phyloP scores from a whole-genome alignment of 2,797 vertebrate genomes.

The Sebastes goodei region DNA sequence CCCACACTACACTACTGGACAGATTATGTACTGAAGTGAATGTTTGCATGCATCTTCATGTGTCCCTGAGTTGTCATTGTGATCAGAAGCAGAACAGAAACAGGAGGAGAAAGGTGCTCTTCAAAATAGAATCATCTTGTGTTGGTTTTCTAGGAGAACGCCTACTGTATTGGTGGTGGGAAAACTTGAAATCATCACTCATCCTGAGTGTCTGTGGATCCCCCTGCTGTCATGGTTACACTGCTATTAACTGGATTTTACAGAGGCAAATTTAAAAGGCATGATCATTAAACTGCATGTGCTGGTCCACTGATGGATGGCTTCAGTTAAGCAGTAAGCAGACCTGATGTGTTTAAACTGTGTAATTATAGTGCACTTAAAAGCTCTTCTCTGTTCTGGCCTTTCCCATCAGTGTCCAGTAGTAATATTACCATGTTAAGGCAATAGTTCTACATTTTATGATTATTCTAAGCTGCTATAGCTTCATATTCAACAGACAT shows the following conservation, averaged over 20 bases:
- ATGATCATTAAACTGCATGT: slow-evolving; percentile 53
- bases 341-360: slow-evolving; percentile 47
- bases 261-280: slow-evolving; percentile 60
- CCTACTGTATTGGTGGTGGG: neutral
- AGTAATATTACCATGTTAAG: neutral
- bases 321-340: slow-evolving; percentile 33
- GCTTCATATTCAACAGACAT: neutral
- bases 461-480: too few species aligned
- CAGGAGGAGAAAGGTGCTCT: neutral
- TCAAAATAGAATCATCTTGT: slow-evolving; percentile 28
- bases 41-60: neutral
- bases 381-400: slow-evolving; percentile 16
- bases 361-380: slow-evolving; percentile 46
- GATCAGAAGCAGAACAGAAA: neutral
- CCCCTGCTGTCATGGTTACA: slow-evolving; percentile 33
- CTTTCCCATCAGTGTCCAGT: neutral
- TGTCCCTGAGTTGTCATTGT: neutral
- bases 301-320: slow-evolving; percentile 49
- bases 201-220: slow-evolving; percentile 15
- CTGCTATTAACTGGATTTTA: slow-evolving; percentile 40
- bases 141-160: slow-evolving; percentile 3
- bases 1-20: neutral
- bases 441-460: neutral
- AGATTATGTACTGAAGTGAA: neutral
- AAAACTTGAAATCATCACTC: slow-evolving; percentile 20